Percentiles rank a stretch among this genome's conserved stretches.
phyloP scores from a whole-genome alignment of 2,113 vertebrate genomes.

The Glaucidium brasilianum region DNA sequence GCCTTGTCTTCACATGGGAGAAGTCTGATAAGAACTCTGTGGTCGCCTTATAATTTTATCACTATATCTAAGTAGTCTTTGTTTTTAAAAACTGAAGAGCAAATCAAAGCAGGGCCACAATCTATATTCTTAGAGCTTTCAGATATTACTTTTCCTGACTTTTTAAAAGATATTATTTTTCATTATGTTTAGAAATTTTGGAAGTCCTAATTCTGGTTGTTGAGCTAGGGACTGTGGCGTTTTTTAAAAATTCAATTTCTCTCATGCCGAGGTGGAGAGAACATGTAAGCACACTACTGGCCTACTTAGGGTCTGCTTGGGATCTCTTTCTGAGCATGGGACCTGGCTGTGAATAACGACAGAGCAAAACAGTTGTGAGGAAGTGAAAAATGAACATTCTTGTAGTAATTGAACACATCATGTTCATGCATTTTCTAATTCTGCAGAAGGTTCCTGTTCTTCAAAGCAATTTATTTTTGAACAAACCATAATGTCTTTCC shows the following conservation, averaged over 20 bases:
- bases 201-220: neutral
- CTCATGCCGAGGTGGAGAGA: neutral
- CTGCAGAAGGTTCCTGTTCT: conserved; percentile 31
- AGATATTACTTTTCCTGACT: neutral
- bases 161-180: neutral
- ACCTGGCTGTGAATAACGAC: neutral
- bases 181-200: neutral
- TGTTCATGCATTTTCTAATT: neutral
- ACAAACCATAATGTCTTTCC: neutral
- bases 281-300: neutral
- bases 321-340: neutral
- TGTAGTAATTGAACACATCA: neutral
- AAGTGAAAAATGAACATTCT: conserved; percentile 39
- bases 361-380: neutral
- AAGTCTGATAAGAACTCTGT: neutral
- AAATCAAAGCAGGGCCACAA: neutral
- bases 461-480: conserved; percentile 24
- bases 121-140: neutral
- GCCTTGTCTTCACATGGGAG: neutral
- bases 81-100: neutral
- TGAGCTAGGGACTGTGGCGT: neutral
- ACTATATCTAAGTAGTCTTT: neutral
- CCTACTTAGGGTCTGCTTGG: neutral
- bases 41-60: conserved; percentile 7
- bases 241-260: neutral